Evolutionary conservation across 2,888 invertebrate genomes (phyloP), one percentile per base, ranked within the genome.

Genomic region (Protula sp.): DNA sequence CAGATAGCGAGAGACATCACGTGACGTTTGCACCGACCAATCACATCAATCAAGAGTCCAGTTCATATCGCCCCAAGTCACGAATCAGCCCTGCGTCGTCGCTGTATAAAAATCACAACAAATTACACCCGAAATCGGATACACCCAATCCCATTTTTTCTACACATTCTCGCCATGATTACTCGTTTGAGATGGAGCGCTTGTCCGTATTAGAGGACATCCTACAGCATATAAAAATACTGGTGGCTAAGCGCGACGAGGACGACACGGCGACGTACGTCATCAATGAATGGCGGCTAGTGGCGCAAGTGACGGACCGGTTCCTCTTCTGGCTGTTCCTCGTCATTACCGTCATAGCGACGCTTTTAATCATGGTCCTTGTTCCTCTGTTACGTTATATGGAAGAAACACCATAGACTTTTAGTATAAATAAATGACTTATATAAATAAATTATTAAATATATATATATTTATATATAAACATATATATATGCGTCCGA

Each of bases 241-340:
- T 78, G 56, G 74, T 75, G 3, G 68, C 71, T 52, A 75, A 75
- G 58, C 66, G 70, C 54, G 77, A 77, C 45, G 70, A 72, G 22
- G 72, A 74, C 48, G 77, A 77, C 47, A 62, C 61, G 2, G 72
- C 73, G 55, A 65, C 63, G 30, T 74, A 73, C 22, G 66, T 77
- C 22, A 67, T 72, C 47, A 73, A 74, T 51, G 78, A 78, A 59
- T 78, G 78, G 78, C 75, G 76, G 58, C 73, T 75, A 60, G 74
- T 78, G 38, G 77, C 78, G 0, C 65, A 74, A 24, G 73, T 78
- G 19, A 68, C 77, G 3, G 78, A 78, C 58, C 65, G 76, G 22
- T 64, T 76, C 31, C 67, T 77, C 62, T 77, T 78, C 62, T 74
- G 73, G 73, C 57, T 72, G 26, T 78, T 77, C 63, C 63, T 77